Percentiles rank a stretch among this genome's conserved stretches.
Evolutionary conservation across 2,797 vertebrate species (phyloP).

Genomic region (Lacerta viridis): DNA sequence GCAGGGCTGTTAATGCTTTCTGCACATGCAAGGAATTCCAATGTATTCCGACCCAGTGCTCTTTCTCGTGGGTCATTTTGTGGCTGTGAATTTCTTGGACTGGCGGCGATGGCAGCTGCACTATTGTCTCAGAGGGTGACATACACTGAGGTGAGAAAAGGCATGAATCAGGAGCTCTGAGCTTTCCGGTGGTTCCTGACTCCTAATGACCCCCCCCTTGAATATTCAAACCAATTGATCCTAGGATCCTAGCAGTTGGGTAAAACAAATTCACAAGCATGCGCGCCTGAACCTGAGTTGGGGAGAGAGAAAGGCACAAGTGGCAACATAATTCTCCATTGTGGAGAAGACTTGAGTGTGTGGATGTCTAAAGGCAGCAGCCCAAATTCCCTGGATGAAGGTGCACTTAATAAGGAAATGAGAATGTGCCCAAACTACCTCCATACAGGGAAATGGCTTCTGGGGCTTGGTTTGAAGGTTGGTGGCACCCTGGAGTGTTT

Average conservation of each 20-base stretch:
- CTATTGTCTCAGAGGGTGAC: background rate
- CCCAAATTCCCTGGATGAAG: constrained; percentile 2
- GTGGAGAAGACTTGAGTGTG: background rate
- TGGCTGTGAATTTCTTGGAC: background rate
- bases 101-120: no score
- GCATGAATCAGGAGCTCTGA: background rate
- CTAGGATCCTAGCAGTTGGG: background rate
- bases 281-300: background rate
- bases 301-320: background rate
- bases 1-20: background rate
- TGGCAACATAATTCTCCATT: background rate
- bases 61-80: background rate
- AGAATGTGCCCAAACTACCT: background rate
- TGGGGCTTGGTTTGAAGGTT: background rate
- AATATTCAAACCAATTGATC: constrained; percentile 1
- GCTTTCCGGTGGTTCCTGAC: background rate
- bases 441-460: background rate
- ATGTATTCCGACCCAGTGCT: background rate
- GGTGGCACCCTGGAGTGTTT: background rate
- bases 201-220: background rate
- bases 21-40: background rate
- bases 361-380: background rate
- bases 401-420: background rate
- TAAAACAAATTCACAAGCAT: background rate
- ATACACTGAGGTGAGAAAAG: background rate